Evolutionary conservation across 2,113 vertebrate genomes (phyloP).

Genomic region (Phaethornis superciliosus): DNA sequence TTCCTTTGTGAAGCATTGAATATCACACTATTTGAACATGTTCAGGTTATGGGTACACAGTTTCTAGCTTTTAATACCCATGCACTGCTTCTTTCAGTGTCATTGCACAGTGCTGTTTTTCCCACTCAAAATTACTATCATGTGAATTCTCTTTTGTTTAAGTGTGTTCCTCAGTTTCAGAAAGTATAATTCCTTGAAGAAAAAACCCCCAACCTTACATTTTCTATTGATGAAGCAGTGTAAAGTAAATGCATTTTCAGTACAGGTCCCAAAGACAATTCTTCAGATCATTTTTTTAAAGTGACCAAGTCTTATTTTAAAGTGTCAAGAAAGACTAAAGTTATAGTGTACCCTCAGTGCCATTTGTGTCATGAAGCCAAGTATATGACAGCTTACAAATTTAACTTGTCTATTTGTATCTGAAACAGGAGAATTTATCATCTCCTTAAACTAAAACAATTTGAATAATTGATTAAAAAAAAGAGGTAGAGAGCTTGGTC

Average conservation of each 20-base stretch:
- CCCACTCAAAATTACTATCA: conserved; percentile 74
- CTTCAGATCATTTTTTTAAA: conserved; percentile 78
- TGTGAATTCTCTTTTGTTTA: conserved; percentile 68
- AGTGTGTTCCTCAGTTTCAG: conserved; percentile 71
- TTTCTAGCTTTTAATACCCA: conserved; percentile 76
- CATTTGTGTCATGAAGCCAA: conserved; percentile 77
- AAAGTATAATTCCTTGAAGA: conserved; percentile 73
- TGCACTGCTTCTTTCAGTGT: conserved; percentile 72
- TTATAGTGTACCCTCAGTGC: conserved; percentile 73
- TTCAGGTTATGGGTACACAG: conserved; percentile 76
- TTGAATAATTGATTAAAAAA: conserved; percentile 64
- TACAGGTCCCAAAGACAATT: conserved; percentile 79
- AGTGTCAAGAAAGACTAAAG: conserved; percentile 73
- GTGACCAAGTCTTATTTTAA: conserved; percentile 80
- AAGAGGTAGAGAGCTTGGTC: conserved; percentile 67
- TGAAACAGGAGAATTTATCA: conserved; percentile 31
- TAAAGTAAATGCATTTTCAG: conserved; percentile 77
- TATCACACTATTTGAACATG: conserved; percentile 83
- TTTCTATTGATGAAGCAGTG: conserved; percentile 77
- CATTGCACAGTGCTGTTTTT: conserved; percentile 69
- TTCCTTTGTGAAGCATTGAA: conserved; percentile 82
- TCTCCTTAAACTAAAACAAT: conserved; percentile 51
- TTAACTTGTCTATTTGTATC: conserved; percentile 62
- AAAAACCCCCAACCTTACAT: conserved; percentile 20
- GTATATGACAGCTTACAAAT: conserved; percentile 62